phyloP scores from a whole-genome alignment of 2,888 invertebrate genomes.

The Leptinotarsa tumamoca region DNA sequence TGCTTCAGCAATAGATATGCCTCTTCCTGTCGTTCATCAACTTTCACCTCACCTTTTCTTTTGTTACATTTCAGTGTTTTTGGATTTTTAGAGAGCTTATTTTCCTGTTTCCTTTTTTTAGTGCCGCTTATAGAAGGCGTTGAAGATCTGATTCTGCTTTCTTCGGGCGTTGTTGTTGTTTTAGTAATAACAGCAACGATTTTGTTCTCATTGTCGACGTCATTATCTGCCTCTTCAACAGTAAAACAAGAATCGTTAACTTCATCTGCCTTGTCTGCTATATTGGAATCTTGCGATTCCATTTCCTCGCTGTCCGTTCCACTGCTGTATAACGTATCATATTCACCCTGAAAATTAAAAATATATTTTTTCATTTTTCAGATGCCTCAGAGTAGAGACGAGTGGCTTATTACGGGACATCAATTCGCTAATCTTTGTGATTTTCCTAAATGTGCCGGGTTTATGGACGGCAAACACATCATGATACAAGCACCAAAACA shows the following conservation, averaged over 20 bases:
- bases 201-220: not conserved
- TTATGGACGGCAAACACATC: not conserved
- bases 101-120: no score
- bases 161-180: not conserved
- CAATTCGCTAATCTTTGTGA: not conserved
- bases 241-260: not conserved
- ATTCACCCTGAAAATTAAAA: not conserved
- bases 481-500: not conserved
- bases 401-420: no score
- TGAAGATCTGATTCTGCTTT: no score
- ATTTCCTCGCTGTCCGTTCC: not conserved
- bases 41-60: no score
- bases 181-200: not conserved
- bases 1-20: not conserved
- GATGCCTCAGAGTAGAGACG: not conserved
- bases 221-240: not conserved
- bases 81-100: no score
- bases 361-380: not conserved
- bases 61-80: no score
- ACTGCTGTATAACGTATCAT: not conserved
- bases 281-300: not conserved
- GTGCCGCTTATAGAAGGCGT: no score
- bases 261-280: not conserved
- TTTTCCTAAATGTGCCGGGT: not conserved
- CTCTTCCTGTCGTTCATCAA: not conserved